These are phyloP conservation scores for sheep (Ovis aries) DNA, from an alignment of 2,113 vertebrate species.

Conservation along the genomic window DNA sequence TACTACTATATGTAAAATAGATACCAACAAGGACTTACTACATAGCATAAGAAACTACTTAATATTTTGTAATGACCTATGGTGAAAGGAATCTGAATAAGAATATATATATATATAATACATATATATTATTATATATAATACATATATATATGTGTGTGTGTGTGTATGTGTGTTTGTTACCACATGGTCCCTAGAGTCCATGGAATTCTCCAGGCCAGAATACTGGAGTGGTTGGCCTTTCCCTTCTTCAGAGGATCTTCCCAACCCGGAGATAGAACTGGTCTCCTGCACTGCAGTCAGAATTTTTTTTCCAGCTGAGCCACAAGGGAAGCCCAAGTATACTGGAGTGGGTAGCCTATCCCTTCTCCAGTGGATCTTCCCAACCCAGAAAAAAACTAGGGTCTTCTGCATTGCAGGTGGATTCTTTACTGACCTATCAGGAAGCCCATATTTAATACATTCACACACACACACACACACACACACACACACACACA, in stretches of 20 bases:
- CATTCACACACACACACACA: background rate
- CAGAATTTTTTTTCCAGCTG: background rate
- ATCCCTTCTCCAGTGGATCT: background rate
- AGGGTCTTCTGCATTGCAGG: background rate
- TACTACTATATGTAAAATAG: background rate
- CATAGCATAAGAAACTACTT: background rate
- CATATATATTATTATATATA: background rate
- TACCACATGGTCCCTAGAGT: background rate
- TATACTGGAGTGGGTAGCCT: background rate
- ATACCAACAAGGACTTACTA: background rate
- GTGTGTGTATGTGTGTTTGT: background rate
- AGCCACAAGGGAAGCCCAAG: background rate
- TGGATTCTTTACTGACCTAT: background rate
- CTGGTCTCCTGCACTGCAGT: background rate
- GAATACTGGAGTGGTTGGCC: background rate
- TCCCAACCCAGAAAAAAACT: no score
- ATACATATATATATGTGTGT: background rate
- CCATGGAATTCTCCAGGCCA: background rate
- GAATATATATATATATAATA: background rate
- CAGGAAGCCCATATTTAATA: background rate
- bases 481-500: no score
- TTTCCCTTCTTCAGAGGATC: background rate
- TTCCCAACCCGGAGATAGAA: background rate
- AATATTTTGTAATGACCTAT: background rate
- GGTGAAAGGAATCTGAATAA: background rate